These are phyloP conservation scores for Crocidura indochinensis DNA, from an alignment of 2,797 vertebrate genomes.

Conservation along the genomic window DNA sequence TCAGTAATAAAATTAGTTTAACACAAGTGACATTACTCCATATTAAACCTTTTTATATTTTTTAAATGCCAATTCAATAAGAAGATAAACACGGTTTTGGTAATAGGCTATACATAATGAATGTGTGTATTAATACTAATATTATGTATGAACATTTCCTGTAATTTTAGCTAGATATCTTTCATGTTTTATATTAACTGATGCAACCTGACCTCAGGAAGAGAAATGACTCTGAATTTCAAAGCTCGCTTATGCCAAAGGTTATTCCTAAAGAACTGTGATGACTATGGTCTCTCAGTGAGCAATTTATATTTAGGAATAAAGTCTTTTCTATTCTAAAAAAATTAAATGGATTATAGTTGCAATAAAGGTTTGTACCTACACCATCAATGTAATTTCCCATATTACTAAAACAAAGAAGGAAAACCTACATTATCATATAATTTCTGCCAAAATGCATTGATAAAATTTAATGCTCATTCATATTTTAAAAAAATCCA, in stretches of 20 bases:
- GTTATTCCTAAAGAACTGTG: conserved; percentile 32
- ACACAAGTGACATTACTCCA: conserved; percentile 33
- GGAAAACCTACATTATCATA: not conserved
- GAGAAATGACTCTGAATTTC: not conserved
- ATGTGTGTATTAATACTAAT: not conserved
- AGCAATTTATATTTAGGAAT: not conserved
- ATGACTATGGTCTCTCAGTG: not conserved
- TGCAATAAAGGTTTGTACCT: not conserved
- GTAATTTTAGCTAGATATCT: conserved; percentile 1
- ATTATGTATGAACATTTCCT: too few species aligned
- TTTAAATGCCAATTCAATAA: conserved; percentile 19
- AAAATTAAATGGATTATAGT: not conserved
- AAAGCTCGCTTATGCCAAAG: not conserved
- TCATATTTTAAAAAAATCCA: not conserved
- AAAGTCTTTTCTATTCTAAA: not conserved
- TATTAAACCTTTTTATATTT: not conserved
- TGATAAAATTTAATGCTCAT: conserved; percentile 14
- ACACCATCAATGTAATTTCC: not conserved
- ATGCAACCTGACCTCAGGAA: not conserved
- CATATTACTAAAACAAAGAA: not conserved
- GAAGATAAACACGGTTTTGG: not conserved
- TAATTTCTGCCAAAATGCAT: not conserved
- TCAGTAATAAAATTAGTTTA: conserved; percentile 12
- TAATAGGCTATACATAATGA: not conserved
- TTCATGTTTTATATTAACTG: not conserved